phyloP scores from a whole-genome alignment of 2,113 vertebrate species.

The Steatornis caripensis region DNA sequence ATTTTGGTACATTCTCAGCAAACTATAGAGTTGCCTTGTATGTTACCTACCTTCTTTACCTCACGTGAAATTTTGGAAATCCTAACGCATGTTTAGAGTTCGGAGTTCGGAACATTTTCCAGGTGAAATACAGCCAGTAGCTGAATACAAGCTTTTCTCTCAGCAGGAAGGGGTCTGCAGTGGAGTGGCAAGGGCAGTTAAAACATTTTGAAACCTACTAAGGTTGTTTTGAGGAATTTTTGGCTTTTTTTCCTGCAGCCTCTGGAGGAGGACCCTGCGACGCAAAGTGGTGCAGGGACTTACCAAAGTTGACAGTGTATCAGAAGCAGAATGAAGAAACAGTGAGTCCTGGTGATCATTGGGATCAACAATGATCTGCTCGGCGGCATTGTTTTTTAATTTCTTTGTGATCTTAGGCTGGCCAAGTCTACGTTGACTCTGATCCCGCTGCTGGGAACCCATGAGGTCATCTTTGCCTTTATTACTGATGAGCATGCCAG shows the following conservation, averaged over 20 bases:
- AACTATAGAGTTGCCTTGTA: neutral
- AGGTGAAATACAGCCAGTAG: neutral
- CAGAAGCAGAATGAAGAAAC: neutral
- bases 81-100: neutral
- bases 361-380: neutral
- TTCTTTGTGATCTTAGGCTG: conserved; percentile 69
- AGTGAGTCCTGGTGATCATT: neutral
- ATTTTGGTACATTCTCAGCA: neutral
- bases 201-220: neutral
- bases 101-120: neutral
- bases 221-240: neutral
- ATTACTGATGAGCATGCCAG: conserved; percentile 79
- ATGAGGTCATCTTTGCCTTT: conserved; percentile 87
- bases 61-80: neutral
- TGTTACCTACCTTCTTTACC: neutral
- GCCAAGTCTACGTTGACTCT: conserved; percentile 89
- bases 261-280: neutral
- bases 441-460: conserved; percentile 87
- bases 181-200: neutral
- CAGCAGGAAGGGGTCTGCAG: neutral
- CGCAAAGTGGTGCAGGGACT: neutral
- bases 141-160: neutral
- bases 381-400: neutral
- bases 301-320: neutral
- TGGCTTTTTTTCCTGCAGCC: neutral